Percentiles rank a stretch among this genome's conserved stretches.
Conservation (phyloP, 2,888 invertebrate genomes). For the Geophilus truncorum region DNA sequence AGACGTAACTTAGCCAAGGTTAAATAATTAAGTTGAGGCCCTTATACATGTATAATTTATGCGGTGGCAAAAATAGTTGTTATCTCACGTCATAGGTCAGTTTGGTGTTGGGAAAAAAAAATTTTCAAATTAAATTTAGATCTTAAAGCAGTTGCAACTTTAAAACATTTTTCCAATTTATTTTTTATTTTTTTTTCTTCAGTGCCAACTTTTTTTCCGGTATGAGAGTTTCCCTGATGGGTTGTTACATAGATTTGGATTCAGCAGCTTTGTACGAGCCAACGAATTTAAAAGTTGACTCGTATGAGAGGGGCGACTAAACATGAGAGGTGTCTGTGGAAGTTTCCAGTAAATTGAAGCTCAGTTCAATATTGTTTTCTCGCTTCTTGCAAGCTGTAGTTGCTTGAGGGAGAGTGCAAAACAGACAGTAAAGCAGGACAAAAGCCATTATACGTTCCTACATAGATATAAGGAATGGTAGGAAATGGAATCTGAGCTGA, state of each 20-base stretch:
- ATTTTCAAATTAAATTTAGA: neutral
- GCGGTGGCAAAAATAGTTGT: neutral
- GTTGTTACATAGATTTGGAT: slow-evolving; percentile 22
- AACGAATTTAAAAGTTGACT: slow-evolving; percentile 24
- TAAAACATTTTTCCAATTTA: neutral
- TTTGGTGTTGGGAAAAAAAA: neutral
- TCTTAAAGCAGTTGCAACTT: neutral
- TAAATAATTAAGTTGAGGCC: neutral
- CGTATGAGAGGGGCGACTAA: slow-evolving; percentile 7
- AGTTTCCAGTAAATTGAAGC: slow-evolving; percentile 25
- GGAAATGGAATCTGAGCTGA: slow-evolving; percentile 17
- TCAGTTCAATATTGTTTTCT: slow-evolving; percentile 23
- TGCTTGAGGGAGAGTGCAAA: slow-evolving; percentile 21
- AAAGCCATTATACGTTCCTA: slow-evolving; percentile 21
- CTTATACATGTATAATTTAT: neutral
- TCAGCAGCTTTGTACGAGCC: slow-evolving; percentile 27
- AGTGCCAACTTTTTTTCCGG: neutral
- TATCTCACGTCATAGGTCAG: neutral
- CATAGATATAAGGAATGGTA: slow-evolving; percentile 18
- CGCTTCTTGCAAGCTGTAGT: slow-evolving; percentile 16
- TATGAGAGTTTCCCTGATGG: slow-evolving; percentile 7
- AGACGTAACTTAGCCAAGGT: neutral
- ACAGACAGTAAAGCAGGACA: slow-evolving; percentile 23
- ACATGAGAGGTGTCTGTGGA: slow-evolving; percentile 19
- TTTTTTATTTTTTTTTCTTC: neutral